A percentile compares a stretch with the other conserved stretches of the same genome.
Conservation (phyloP, 2,797 vertebrate genomes). For the Phrynocephalus guinanensis region DNA sequence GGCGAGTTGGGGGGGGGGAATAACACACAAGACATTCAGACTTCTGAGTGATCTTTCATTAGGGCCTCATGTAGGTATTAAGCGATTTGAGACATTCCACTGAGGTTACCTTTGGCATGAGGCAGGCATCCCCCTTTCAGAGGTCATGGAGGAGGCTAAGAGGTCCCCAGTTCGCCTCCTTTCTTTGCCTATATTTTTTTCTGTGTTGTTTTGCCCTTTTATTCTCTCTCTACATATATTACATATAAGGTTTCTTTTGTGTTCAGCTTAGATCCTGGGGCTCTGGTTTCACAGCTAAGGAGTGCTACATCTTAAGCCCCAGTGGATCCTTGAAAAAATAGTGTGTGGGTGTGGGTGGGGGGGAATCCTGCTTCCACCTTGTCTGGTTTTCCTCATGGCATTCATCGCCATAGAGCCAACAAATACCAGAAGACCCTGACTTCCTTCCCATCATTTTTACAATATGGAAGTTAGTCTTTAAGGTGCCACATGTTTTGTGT, state of each 20-base stretch:
- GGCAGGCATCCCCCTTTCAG: neutral
- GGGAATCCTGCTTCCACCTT: too few species aligned
- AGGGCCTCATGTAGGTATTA: too few species aligned
- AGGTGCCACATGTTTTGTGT: too few species aligned
- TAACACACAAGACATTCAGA: neutral
- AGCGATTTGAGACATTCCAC: neutral
- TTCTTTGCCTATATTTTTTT: neutral
- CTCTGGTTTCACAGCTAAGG: neutral
- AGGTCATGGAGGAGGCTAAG: too few species aligned
- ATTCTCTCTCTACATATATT: neutral
- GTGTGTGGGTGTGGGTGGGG: too few species aligned
- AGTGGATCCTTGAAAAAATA: neutral
- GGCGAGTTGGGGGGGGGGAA: neutral
- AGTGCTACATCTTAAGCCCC: neutral
- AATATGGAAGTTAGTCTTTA: too few species aligned
- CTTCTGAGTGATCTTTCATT: neutral
- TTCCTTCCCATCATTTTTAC: too few species aligned
- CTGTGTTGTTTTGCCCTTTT: neutral
- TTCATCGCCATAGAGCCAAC: too few species aligned
- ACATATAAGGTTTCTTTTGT: neutral
- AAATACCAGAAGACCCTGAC: too few species aligned
- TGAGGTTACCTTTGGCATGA: neutral
- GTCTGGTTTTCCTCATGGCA: too few species aligned
- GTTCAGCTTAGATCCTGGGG: too few species aligned
- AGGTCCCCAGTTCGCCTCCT: too few species aligned